phyloP scores from a whole-genome alignment of 2,113 vertebrate genomes.

The Colius striatus region DNA sequence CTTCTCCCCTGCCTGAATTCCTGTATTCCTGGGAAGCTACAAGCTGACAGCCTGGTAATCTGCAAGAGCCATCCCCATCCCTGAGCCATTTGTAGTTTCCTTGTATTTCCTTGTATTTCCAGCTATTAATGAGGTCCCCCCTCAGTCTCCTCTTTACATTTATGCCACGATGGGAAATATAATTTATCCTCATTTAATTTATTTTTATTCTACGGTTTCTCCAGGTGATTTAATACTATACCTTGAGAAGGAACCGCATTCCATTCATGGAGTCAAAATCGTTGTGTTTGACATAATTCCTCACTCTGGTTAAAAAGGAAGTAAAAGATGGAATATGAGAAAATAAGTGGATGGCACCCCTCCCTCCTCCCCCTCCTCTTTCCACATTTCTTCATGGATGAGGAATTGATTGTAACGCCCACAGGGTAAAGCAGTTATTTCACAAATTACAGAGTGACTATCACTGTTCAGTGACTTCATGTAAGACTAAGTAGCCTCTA shows the following conservation, averaged over 20 bases:
- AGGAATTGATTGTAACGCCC: neutral
- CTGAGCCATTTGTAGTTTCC: no score
- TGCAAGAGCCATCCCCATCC: neutral
- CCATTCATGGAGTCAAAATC: neutral
- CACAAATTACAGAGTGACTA: rapidly evolving
- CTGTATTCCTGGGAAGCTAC: neutral
- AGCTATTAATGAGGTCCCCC: neutral
- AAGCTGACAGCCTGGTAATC: neutral
- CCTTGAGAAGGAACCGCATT: neutral
- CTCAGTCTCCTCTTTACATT: no score
- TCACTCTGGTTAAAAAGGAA: neutral
- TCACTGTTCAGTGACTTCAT: neutral
- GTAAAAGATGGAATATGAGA: neutral
- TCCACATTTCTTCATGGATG: neutral
- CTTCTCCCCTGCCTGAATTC: neutral
- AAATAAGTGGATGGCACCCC: neutral
- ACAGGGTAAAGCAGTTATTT: no score
- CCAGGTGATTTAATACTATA: neutral
- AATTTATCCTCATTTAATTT: neutral
- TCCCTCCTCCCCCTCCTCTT: rapidly evolving
- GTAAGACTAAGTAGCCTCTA: neutral
- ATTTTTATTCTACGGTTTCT: neutral
- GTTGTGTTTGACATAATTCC: neutral
- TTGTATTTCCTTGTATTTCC: neutral
- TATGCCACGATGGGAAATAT: neutral